phyloP scores from a whole-genome alignment of 2,113 vertebrate genomes.

The Rhipidura dahli region DNA sequence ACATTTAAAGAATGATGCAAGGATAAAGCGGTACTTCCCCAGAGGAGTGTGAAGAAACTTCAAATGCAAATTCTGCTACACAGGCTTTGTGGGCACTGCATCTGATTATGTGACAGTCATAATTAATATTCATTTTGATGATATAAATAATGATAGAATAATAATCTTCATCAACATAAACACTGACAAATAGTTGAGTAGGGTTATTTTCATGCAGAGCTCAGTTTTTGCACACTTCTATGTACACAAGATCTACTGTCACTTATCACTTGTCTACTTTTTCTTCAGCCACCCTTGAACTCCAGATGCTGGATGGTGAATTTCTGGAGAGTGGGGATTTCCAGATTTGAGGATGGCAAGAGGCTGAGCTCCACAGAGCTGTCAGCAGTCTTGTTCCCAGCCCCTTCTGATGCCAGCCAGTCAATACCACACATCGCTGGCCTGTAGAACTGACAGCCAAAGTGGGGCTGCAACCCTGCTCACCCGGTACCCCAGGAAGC shows the following conservation, averaged over 20 bases:
- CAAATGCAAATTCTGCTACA: background rate
- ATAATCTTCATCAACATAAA: background rate
- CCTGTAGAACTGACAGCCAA: background rate
- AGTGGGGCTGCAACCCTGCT: background rate
- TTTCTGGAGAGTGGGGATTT: background rate
- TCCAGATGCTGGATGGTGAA: background rate
- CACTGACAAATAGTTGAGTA: background rate
- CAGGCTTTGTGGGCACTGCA: background rate
- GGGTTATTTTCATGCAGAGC: background rate
- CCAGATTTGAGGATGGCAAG: background rate
- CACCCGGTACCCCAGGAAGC: background rate
- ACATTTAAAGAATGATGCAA: background rate
- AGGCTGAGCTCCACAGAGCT: background rate
- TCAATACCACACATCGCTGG: background rate
- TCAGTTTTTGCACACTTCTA: background rate
- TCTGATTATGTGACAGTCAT: background rate
- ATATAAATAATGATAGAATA: background rate
- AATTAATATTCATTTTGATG: background rate
- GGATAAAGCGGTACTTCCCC: background rate
- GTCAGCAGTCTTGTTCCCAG: background rate
- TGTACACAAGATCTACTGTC: background rate
- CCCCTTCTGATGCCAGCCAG: background rate
- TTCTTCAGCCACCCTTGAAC: background rate
- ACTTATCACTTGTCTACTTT: background rate
- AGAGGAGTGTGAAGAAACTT: background rate